Evolutionary conservation across 2,888 invertebrate genomes (phyloP), one percentile per base, ranked within the genome.

Genomic region (Tinea trinotella): DNA sequence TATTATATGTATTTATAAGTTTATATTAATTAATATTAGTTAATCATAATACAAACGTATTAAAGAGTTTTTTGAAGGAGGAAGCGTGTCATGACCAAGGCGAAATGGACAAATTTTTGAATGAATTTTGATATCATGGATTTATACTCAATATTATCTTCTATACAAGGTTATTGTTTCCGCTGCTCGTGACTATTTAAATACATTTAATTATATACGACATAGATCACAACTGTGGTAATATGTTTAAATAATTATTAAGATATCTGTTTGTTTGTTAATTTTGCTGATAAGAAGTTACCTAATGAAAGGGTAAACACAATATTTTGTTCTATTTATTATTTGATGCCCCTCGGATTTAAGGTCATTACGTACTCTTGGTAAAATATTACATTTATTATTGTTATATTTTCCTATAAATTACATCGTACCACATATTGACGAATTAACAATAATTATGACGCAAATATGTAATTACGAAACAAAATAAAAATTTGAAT

Each of bases 121-220:
- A 46, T 46, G 46, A 17, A 40, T 13, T 24, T 6, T 15, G 15
- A 15, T 40, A 13, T 40, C 46, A 19, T 46, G 15, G 46, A 46
- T 46, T 46, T 46, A 13, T n/a, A 46, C 3, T 18, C 46, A 19
- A 46, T 19, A 46, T 19, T 46, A 19, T 46, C 18, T 19, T 18
- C 30, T 40, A n/a, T n/a, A 46, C 46, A 46, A 46, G 46, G 46
- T 46, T 46, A 19, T 46, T 46, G 19, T 46, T 46, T 46, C 19
- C 46, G 46, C 15, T 19, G 7, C 46, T 46, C n/a, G 19, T 15
- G 12, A 46, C 44, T 15, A 44, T 22, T 22, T 22, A 22, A 22
- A 30, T 2, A 30, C n/a, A 30, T 30, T 30, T 30, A 4, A 30
- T 10, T 4, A 30, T 30, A 7, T 30, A 30, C n/a, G 7, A 30